Percentiles rank a stretch among this genome's conserved stretches.
These are phyloP conservation scores for Dromius quadrimaculatus DNA, from an alignment of 2,888 invertebrate genomes.

Conservation along the genomic window DNA sequence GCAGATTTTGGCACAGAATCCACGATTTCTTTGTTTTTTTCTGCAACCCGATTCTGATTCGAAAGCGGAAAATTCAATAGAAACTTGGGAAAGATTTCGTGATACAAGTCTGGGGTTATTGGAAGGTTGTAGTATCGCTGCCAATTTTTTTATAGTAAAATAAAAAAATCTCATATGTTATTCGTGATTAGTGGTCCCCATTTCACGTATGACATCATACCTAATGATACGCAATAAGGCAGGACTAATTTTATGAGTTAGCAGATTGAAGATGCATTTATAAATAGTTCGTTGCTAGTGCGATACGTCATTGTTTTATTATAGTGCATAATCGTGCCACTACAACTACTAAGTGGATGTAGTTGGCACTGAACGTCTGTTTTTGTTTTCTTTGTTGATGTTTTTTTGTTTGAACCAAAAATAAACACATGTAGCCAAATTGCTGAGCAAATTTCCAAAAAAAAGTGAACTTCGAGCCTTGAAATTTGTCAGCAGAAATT, in stretches of 20 bases:
- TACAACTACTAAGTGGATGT: no score
- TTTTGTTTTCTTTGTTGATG: conserved; percentile 24
- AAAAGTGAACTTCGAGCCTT: conserved; percentile 4
- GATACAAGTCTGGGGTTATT: no score
- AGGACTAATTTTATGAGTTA: conserved; percentile 9
- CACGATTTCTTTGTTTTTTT: no score
- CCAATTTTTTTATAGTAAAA: no score
- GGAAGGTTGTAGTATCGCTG: no score
- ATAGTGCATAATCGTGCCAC: conserved; percentile 32
- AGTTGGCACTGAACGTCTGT: conserved; percentile 31
- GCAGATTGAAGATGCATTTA: conserved; percentile 33
- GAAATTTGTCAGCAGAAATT: no score
- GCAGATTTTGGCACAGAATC: no score
- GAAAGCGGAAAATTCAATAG: no score
- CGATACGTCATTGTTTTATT: conserved; percentile 46
- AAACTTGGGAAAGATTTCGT: no score
- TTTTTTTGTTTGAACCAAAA: conserved; percentile 20
- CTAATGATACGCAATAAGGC: conserved; percentile 9
- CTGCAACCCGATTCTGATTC: no score
- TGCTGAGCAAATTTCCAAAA: neutral
- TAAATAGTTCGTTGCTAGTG: conserved; percentile 26
- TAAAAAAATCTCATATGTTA: no score
- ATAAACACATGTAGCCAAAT: conserved; percentile 18
- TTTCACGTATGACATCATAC: conserved; percentile 9
- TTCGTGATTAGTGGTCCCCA: no score